These are phyloP conservation scores for Corythornis vintsioides DNA, from an alignment of 2,113 vertebrate species.

Conservation along the genomic window DNA sequence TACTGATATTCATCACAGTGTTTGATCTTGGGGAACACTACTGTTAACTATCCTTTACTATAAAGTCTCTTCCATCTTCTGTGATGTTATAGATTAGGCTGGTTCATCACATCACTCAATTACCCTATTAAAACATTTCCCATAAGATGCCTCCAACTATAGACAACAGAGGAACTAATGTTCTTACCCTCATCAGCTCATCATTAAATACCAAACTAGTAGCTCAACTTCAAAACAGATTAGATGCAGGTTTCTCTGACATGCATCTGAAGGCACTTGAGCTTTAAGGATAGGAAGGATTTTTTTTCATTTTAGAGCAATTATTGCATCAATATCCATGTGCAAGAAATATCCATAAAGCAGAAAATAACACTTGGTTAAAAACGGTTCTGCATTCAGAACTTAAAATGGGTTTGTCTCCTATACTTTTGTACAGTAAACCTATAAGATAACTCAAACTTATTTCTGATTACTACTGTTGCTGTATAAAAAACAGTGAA, in stretches of 20 bases:
- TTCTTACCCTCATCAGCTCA: not conserved
- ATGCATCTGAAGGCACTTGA: not conserved
- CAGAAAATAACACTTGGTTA: not conserved
- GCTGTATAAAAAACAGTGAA: not conserved
- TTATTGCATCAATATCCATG: accelerated
- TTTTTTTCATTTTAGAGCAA: not conserved
- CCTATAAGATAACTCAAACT: not conserved
- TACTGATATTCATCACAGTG: not conserved
- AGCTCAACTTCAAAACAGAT: not conserved
- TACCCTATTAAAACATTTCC: not conserved
- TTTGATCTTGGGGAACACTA: not conserved
- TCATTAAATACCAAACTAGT: not conserved
- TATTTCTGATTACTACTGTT: not conserved
- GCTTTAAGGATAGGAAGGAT: not conserved
- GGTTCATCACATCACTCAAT: not conserved
- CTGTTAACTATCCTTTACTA: not conserved
- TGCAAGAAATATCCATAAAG: not conserved
- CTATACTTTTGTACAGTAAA: not conserved
- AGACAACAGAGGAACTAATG: not conserved
- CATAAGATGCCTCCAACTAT: not conserved
- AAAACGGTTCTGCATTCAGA: not conserved
- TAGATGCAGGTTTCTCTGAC: not conserved
- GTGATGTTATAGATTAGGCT: not conserved
- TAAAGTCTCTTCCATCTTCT: not conserved
- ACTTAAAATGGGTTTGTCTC: not conserved